These are phyloP conservation scores for Ochotona curzoniae DNA, from an alignment of 2,113 vertebrate species.

Conservation along the genomic window DNA sequence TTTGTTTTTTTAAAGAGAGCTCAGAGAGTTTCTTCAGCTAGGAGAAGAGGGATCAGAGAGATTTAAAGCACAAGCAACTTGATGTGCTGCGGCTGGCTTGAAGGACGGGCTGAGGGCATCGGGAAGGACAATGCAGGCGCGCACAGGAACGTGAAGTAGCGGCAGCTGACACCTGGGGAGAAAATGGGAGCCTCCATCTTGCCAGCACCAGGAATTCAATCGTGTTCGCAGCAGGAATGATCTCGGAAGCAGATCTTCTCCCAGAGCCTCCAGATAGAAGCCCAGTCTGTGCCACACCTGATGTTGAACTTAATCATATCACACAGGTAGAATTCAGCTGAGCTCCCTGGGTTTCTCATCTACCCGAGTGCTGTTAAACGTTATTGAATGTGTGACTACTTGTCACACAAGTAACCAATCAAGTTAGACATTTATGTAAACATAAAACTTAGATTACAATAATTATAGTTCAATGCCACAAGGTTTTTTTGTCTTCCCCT, in stretches of 20 bases:
- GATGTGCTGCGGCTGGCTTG: background rate
- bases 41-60: background rate
- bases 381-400: background rate
- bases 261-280: background rate
- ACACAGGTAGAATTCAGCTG: background rate
- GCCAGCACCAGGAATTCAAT: background rate
- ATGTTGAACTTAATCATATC: background rate
- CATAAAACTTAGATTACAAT: background rate
- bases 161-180: background rate
- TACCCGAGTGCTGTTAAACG: background rate
- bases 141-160: background rate
- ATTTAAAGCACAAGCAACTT: background rate
- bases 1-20: background rate
- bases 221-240: background rate
- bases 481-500: background rate
- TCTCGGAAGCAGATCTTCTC: background rate
- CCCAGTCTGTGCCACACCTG: background rate
- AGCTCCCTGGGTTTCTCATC: background rate
- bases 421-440: background rate
- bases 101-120: background rate
- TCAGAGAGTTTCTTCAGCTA: background rate
- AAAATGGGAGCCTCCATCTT: background rate
- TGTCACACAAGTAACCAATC: slow-evolving; percentile 8
- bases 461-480: background rate
- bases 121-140: background rate